phyloP scores from a whole-genome alignment of 2,113 vertebrate species.

The Herpetotheres cachinnans region DNA sequence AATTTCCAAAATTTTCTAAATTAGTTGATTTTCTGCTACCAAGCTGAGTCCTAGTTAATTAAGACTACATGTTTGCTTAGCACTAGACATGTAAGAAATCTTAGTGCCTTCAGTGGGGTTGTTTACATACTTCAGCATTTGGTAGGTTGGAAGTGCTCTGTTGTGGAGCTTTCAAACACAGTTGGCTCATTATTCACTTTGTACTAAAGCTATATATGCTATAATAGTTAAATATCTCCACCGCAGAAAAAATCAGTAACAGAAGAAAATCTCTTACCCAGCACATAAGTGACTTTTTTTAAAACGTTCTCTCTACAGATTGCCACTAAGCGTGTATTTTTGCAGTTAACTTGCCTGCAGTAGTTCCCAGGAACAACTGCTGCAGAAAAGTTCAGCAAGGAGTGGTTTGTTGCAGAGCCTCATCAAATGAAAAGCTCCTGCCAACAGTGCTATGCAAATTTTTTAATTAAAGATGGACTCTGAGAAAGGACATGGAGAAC shows the following conservation, averaged over 20 bases:
- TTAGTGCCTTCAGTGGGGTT: neutral
- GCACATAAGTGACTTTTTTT: neutral
- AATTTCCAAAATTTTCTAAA: neutral
- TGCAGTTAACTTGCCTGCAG: neutral
- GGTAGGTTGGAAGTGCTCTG: neutral
- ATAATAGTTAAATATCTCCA: neutral
- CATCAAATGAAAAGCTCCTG: neutral
- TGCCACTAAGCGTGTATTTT: neutral
- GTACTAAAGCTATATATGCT: neutral
- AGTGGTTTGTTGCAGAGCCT: neutral
- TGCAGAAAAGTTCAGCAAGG: neutral
- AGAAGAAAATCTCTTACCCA: neutral
- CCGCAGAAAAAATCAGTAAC: neutral
- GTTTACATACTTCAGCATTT: neutral
- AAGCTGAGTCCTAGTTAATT: neutral
- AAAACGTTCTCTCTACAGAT: neutral
- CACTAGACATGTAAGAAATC: neutral
- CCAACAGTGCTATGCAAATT: neutral
- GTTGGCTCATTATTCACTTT: neutral
- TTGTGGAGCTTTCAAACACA: neutral
- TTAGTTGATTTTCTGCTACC: neutral
- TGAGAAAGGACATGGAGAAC: neutral
- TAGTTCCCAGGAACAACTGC: neutral
- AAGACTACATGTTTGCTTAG: neutral
- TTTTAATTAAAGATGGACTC: neutral